Conservation (phyloP, 1,140 invertebrate genomes). For the Magallana ariakensis region DNA sequence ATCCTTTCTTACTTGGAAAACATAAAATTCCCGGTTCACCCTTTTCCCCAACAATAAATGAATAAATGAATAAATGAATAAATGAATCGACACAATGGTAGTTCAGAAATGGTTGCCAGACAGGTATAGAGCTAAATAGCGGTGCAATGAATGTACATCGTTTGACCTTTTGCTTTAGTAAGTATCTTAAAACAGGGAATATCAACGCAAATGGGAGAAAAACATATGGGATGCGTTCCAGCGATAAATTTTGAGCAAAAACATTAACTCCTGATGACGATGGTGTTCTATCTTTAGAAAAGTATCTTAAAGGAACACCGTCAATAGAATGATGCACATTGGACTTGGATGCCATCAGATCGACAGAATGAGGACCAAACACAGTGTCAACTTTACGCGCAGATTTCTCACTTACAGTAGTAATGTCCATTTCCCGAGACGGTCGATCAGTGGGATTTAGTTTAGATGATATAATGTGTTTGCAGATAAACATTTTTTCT, state of each 20-base stretch:
- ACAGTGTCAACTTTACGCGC: neutral
- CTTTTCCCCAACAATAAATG: neutral
- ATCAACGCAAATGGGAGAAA: slow-evolving; percentile 50
- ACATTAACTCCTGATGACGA: slow-evolving; percentile 10
- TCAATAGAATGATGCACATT: slow-evolving; percentile 27
- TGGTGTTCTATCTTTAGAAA: slow-evolving; percentile 33
- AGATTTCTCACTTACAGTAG: neutral
- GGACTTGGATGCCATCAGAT: slow-evolving; percentile 52
- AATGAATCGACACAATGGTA: neutral
- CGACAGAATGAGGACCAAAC: slow-evolving; percentile 24
- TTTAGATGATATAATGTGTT: slow-evolving; percentile 21
- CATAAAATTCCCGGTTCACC: neutral
- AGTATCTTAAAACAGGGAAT: slow-evolving; percentile 31
- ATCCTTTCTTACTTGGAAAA: neutral
- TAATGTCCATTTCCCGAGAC: slow-evolving; percentile 15
- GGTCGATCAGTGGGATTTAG: slow-evolving; percentile 27
- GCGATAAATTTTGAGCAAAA: slow-evolving; percentile 40
- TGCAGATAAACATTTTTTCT: slow-evolving; percentile 44
- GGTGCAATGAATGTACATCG: slow-evolving; percentile 37
- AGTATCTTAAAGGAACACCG: slow-evolving; percentile 39
- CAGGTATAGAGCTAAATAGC: neutral
- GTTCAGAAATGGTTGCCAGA: slow-evolving; percentile 23
- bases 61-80: no score
- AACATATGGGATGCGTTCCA: slow-evolving; percentile 50
- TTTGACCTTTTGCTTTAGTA: slow-evolving; percentile 6